Evolutionary conservation across 2,113 vertebrate species (phyloP).

Genomic region (Callipepla squamata): DNA sequence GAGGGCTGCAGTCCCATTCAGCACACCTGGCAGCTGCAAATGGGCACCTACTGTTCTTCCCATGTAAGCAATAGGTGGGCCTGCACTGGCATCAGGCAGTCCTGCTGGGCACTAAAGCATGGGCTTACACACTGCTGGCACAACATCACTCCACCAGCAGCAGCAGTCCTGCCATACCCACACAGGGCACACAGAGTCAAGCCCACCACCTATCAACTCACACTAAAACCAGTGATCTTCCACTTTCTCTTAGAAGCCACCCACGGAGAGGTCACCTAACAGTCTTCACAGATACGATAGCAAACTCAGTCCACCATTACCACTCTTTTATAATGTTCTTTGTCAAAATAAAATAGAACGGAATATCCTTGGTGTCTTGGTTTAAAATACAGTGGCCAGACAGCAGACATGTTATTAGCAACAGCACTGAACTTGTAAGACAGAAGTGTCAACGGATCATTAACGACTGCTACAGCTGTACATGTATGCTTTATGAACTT

Average conservation of each 20-base stretch:
- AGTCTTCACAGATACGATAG: neutral
- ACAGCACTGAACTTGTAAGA: neutral
- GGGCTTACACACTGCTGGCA: neutral
- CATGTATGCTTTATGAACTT: neutral
- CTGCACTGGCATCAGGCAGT: neutral
- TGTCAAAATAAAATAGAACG: neutral
- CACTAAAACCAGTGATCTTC: neutral
- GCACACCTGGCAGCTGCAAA: neutral
- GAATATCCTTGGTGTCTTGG: neutral
- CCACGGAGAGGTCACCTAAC: neutral
- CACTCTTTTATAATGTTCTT: neutral
- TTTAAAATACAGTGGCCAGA: neutral
- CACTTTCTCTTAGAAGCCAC: neutral
- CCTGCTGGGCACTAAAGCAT: neutral
- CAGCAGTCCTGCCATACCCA: neutral
- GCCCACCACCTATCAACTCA: neutral
- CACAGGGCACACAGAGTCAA: neutral
- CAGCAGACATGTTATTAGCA: neutral
- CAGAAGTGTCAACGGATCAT: neutral
- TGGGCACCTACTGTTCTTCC: neutral
- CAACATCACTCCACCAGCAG: fast-evolving
- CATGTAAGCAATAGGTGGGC: neutral
- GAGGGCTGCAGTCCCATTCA: neutral
- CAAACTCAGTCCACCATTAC: neutral
- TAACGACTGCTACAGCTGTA: neutral